These are phyloP conservation scores for Garrulus glandarius DNA, from an alignment of 2,797 vertebrate genomes.

Conservation along the genomic window DNA sequence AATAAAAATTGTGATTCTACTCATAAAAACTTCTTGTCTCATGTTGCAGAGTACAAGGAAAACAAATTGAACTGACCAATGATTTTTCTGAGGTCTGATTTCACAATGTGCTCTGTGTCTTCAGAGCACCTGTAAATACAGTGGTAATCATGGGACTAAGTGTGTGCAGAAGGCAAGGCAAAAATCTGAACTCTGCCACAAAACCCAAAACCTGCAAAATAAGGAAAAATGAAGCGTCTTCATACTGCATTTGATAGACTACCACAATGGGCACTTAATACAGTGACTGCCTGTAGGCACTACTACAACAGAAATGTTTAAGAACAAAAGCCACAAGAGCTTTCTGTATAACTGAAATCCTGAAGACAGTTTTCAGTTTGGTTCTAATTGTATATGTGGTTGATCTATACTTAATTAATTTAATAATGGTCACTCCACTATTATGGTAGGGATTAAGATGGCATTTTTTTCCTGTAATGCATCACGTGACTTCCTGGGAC, in stretches of 20 bases:
- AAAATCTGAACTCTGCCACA: neutral
- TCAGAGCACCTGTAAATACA: neutral
- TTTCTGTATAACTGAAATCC: neutral
- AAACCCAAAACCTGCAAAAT: neutral
- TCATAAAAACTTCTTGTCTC: neutral
- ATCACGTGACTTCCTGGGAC: neutral
- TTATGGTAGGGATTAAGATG: neutral
- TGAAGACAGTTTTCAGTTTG: neutral
- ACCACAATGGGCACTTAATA: neutral
- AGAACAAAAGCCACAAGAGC: neutral
- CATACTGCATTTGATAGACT: neutral
- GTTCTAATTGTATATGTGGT: neutral
- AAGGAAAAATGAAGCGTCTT: neutral
- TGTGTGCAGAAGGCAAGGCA: neutral
- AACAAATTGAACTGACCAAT: neutral
- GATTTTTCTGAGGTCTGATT: neutral
- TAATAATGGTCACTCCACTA: neutral
- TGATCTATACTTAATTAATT: slow-evolving; percentile 3
- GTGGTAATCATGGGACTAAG: neutral
- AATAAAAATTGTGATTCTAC: neutral
- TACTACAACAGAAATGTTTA: neutral
- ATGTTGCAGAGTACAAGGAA: neutral
- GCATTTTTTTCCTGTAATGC: slow-evolving; percentile 17
- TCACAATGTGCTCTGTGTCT: neutral
- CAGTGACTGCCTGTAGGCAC: neutral